Percentiles rank a stretch among this genome's conserved stretches.
phyloP scores from a whole-genome alignment of 2,113 vertebrate species.

The Coregonus clupeaformis region DNA sequence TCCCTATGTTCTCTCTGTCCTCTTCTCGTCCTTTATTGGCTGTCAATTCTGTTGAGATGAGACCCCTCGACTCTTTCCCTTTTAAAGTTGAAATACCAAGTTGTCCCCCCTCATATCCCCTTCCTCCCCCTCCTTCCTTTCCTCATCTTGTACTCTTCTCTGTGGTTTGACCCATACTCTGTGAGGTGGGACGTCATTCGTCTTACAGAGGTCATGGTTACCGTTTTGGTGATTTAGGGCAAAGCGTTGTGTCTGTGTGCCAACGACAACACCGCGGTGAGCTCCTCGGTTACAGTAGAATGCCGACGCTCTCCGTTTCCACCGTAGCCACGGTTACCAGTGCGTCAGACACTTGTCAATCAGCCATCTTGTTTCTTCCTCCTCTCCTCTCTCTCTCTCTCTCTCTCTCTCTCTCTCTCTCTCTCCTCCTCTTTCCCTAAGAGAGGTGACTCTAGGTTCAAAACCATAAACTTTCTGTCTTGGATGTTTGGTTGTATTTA shows the following conservation, averaged over 20 bases:
- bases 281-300: conserved; percentile 46
- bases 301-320: conserved; percentile 62
- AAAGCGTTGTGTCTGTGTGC: conserved; percentile 28
- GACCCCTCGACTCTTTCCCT: too few relatives aligned
- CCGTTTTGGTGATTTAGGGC: conserved; percentile 49
- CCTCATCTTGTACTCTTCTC: too few relatives aligned
- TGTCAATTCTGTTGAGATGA: too few relatives aligned
- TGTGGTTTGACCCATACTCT: neutral
- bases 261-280: conserved; percentile 71
- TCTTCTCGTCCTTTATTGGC: neutral
- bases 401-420: neutral
- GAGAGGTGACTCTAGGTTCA: conserved; percentile 54
- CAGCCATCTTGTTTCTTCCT: conserved; percentile 19
- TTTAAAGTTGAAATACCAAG: too few relatives aligned
- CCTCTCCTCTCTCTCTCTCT: neutral
- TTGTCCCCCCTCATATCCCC: too few relatives aligned
- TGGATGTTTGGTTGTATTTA: conserved; percentile 51
- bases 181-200: conserved; percentile 8
- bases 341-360: conserved; percentile 59
- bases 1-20: too few relatives aligned
- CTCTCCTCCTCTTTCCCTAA: neutral
- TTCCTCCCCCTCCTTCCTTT: too few relatives aligned
- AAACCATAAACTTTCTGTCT: conserved; percentile 43
- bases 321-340: conserved; percentile 59
- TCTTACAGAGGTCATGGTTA: conserved; percentile 40